Percentiles rank a stretch among this genome's conserved stretches.
phyloP scores from a whole-genome alignment of 2,888 invertebrate genomes.

The Podotricha telesiphe region DNA sequence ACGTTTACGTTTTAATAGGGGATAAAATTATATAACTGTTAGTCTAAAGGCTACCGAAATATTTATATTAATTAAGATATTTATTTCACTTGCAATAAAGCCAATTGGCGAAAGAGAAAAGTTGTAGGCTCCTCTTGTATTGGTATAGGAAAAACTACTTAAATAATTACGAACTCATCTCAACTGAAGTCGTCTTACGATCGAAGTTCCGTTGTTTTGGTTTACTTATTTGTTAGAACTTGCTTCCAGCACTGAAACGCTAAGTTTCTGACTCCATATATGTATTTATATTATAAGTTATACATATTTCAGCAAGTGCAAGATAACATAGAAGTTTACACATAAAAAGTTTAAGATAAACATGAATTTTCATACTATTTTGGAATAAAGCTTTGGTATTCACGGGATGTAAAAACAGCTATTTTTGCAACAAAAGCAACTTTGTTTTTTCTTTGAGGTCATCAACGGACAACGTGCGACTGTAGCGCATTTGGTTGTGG shows the following conservation, averaged over 20 bases:
- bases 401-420: neutral
- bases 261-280: constrained; percentile 6
- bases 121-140: constrained; percentile 13
- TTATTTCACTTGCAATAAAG: constrained; percentile 9
- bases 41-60: neutral
- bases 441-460: neutral
- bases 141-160: constrained; percentile 13
- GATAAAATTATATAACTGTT: too few relatives aligned
- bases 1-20: too few relatives aligned
- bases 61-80: neutral
- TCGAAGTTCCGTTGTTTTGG: constrained; percentile 62
- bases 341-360: neutral
- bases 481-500: too few relatives aligned
- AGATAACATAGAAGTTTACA: neutral
- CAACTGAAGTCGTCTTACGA: constrained; percentile 53
- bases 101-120: neutral
- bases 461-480: too few relatives aligned
- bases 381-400: neutral
- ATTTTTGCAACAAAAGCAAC: neutral
- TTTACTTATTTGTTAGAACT: constrained; percentile 26
- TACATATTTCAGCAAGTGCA: neutral
- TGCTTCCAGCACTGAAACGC: constrained; percentile 8
- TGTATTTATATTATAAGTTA: neutral
- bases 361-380: constrained; percentile 1
- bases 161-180: constrained; percentile 61